Base-by-base conservation (phyloP, 2,888 invertebrate genomes). In the Sisyra nigra region DNA sequence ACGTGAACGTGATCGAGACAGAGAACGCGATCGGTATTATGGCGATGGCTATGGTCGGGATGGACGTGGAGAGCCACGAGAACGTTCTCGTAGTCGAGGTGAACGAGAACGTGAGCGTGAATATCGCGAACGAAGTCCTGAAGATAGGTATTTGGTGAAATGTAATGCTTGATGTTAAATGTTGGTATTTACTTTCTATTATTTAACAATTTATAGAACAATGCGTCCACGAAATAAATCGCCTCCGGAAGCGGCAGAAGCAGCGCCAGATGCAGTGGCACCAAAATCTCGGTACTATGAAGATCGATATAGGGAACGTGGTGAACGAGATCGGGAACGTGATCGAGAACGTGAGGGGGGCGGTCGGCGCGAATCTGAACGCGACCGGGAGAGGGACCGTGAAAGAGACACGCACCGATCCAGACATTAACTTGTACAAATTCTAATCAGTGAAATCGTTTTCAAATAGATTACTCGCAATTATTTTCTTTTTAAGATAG, bases 61-160 rank as follows among this genome's bases (percentile, higher is more conserved):
- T 51, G 70, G 68, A 54, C 68, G 73, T 42, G 72, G 72, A 44
- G 62, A 73, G 40, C 76, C 79, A 46, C 65, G 80, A 45, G 81
- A 81, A 49, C 65, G 92, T 53, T 88, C 88, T 44, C 75, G 91
- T 52, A 88, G 88, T 52, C 72, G 91, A 52, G 87, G 86, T 39
- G 68, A 78, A 47, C 69, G 69, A 59, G 80, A 67, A 56, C 69
- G 55, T 63, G 77, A 68, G 54, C 61, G 74, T 30, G 82, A 84
- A 53, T 83, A 83, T 59, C 71, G 82, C 50, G 83, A 80, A 49
- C 70, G 82, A 53, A 82, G 82, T 60, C 68, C 81, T 17, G 83
- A 83, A 58, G 83, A 83, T 59, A 76, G 80, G 82, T 81, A 62
- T 69, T 67, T 54, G 24, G 7, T 10, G 2, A 18, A 37, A 37